Evolutionary conservation across 1,140 invertebrate species (phyloP), one percentile per base, ranked within the genome.

Genomic region (Drosophila seguyi): DNA sequence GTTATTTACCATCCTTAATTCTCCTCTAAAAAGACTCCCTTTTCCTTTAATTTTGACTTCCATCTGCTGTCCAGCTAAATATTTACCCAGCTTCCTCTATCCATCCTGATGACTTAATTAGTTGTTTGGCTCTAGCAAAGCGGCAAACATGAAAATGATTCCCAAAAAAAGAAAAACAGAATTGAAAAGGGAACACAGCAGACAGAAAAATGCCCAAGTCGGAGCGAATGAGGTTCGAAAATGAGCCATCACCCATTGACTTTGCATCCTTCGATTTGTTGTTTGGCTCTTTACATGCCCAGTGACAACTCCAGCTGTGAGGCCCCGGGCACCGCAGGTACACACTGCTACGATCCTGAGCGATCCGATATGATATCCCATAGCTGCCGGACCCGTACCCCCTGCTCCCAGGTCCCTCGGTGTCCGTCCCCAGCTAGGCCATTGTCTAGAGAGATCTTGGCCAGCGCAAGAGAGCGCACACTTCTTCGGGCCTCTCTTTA

Each of bases 301-400:
- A 88, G 90, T 91, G 90, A 91, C 90, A 91, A 91, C 90, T 91
- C 90, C 90, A 91, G 90, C 90, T 91, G 90, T 77, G 74, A 57
- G 41, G 22, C 45, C 81, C 81, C 34, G 56, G 65, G 84, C 88
- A 79, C 75, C 81, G 78, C 81, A 88, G 90, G 84, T 88, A 85
- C 82, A 85, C 82, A 56, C 73, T 65, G 38, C 55, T 58, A 8
- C 47, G 47, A 78, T 45, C 63, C 47, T 60, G 79, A 55, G 60
- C 62, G 57, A 41, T 53, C 59, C 48, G 67, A 77, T 56, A 41
- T 55, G 58, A 80, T 86, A 75, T 81, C 74, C 79, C 72, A 58
- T 47, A 52, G 72, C 22, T 53, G 52, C 25, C 39, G 34, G 34
- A 53, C 52, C n/a, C 63, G 18, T 25, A 7, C 8, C 29, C 38